Conservation (phyloP, 1,140 invertebrate genomes). For the Hylaeus volcanicus region DNA sequence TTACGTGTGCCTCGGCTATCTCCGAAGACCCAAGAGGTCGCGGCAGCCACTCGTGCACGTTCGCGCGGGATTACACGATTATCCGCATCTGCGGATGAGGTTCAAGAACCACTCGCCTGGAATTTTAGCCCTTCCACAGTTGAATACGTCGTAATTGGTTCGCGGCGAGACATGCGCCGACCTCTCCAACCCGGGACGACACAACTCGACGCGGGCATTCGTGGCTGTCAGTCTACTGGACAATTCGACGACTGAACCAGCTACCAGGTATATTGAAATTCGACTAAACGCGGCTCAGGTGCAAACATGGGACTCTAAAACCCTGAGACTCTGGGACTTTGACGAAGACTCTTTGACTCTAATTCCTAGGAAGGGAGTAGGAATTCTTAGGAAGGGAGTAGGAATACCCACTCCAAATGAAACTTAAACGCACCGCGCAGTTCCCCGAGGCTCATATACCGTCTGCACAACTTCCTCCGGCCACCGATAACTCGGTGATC, state of each 20-base stretch:
- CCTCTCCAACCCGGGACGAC: conserved; percentile 22
- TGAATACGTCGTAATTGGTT: conserved; percentile 71
- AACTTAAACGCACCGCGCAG: too few relatives aligned
- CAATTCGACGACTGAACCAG: background rate
- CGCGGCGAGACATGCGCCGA: conserved; percentile 53
- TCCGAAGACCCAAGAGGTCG: conserved; percentile 37
- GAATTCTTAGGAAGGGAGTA: too few relatives aligned
- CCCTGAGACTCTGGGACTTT: too few relatives aligned
- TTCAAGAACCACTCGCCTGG: conserved; percentile 69
- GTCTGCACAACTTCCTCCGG: too few relatives aligned
- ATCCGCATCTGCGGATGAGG: conserved; percentile 69
- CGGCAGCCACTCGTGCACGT: conserved; percentile 59
- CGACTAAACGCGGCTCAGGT: background rate
- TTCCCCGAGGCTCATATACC: too few relatives aligned
- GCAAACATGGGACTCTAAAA: too few relatives aligned
- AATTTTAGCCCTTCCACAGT: conserved; percentile 66
- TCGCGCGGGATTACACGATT: conserved; percentile 65
- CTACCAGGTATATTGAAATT: conserved; percentile 5
- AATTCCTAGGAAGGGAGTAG: too few relatives aligned
- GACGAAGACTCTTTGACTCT: too few relatives aligned
- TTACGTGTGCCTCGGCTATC: conserved; percentile 24
- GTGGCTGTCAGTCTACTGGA: background rate
- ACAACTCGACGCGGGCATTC: conserved; percentile 23
- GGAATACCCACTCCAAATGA: too few relatives aligned
- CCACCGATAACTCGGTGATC: too few relatives aligned